A percentile compares a stretch with the other conserved stretches of the same genome.
Conservation (phyloP, 1,140 invertebrate species). For the Drosophila albomicans region DNA sequence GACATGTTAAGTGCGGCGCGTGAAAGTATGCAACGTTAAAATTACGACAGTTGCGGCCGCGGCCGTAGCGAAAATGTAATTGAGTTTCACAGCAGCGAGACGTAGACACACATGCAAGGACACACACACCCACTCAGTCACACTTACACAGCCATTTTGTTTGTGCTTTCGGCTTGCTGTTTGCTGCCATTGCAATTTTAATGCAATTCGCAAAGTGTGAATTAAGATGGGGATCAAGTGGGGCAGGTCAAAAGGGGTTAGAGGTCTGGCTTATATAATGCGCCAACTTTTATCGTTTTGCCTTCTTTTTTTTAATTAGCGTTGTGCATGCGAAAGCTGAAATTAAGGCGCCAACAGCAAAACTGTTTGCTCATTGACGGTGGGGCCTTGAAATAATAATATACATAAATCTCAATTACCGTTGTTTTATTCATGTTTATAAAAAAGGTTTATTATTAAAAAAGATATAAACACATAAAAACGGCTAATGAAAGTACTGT, state of each 20-base stretch:
- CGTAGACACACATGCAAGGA: background rate
- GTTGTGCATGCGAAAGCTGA: constrained; percentile 12
- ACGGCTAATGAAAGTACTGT: background rate
- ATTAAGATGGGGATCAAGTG: constrained; percentile 13
- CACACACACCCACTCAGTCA: background rate
- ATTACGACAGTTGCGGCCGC: constrained; percentile 2
- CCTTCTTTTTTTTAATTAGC: constrained; percentile 39
- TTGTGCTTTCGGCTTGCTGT: constrained; percentile 18
- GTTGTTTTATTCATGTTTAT: constrained; percentile 1
- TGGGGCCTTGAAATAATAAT: background rate
- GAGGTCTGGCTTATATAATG: constrained; percentile 28
- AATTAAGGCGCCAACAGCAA: constrained; percentile 7
- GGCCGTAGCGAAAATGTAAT: constrained; percentile 30
- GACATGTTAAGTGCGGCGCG: constrained; percentile 26
- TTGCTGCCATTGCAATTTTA: constrained; percentile 38
- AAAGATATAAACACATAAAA: background rate
- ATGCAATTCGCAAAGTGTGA: constrained; percentile 43
- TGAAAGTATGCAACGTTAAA: constrained; percentile 47
- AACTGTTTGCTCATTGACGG: background rate
- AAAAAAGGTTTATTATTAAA: background rate
- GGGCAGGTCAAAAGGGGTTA: constrained; percentile 5
- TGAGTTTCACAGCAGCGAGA: constrained; percentile 33
- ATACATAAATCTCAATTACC: constrained; percentile 4
- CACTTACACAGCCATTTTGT: constrained; percentile 6
- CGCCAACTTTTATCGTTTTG: constrained; percentile 29